Percentiles rank a stretch among this genome's conserved stretches.
Evolutionary conservation across 2,888 invertebrate species (phyloP).

Genomic region (Pyrocoelia pectoralis): DNA sequence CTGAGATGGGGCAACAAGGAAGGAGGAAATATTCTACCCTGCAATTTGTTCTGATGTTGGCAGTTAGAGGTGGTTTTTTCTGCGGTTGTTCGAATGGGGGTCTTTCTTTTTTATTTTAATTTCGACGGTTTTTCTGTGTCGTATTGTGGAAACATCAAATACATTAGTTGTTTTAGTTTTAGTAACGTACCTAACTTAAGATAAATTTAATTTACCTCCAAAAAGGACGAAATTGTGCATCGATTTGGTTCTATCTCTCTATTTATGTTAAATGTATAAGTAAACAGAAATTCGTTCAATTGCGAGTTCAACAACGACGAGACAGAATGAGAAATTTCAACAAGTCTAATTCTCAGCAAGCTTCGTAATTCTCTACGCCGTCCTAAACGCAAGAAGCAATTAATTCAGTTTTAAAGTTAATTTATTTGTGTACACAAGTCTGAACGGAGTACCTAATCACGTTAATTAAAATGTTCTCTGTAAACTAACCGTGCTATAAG

Average conservation of each 20-base stretch:
- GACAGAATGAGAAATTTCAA: conserved; percentile 56
- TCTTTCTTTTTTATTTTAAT: conserved; percentile 46
- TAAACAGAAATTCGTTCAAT: conserved; percentile 39
- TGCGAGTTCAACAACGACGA: conserved; percentile 38
- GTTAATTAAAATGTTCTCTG: conserved; percentile 60
- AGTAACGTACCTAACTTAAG: too few species aligned
- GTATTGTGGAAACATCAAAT: conserved; percentile 15
- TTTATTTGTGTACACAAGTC: conserved; percentile 60
- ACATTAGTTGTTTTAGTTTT: too few species aligned
- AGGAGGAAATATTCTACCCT: conserved; percentile 38
- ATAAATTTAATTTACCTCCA: too few species aligned
- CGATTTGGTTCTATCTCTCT: not conserved
- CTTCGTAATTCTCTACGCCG: conserved; percentile 52
- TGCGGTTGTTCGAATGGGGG: conserved; percentile 37
- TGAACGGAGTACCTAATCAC: conserved; percentile 59
- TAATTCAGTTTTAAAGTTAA: conserved; percentile 63
- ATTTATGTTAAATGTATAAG: conserved; percentile 33
- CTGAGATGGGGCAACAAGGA: conserved; percentile 46
- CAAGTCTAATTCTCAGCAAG: conserved; percentile 53
- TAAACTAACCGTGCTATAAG: conserved; percentile 48
- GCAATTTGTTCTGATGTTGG: conserved; percentile 45
- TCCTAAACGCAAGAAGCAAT: conserved; percentile 60
- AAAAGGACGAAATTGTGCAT: too few species aligned
- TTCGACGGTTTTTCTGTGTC: conserved; percentile 29
- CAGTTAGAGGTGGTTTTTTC: conserved; percentile 37